Base-by-base conservation (phyloP, 2,797 vertebrate genomes). In the Eulemur albifrons region DNA sequence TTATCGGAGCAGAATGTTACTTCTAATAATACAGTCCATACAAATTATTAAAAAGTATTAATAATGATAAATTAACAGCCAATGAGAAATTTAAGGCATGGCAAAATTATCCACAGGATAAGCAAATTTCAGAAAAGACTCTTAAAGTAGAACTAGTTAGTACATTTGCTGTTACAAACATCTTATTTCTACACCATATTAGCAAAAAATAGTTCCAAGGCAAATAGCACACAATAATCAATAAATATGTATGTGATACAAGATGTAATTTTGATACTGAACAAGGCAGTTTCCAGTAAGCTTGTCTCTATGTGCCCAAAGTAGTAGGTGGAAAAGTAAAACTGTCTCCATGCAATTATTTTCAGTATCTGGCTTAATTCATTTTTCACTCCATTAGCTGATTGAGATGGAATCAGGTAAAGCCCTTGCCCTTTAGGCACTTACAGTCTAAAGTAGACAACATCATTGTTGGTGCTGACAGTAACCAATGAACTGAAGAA, bases 221-320 rank as follows among this genome's bases (percentile, higher is more conserved):
- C 43, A 96, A 96, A 69, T 52, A 72, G 30, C 43, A 57, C 54
- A 77, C 88, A 92, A 88, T 89, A 88, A 90, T 79, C 40, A 86
- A 52, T 83, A 84, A 94, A 96, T 76, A 81, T 48, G 61, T 32
- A 93, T 76, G 23, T 75, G 65, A 87, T 83, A 2, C 8, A 88
- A 84, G 67, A 94, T 43, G 7, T 48, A 92, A 75, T 88, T 96
- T 88, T 94, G 48, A 96, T 75, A 27, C 18, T 38, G 25, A 92
- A 77, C 18, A 85, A 80, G 80, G 32, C 4, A 11, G n/a, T 94
- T 94, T 83, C 57, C 35, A 84, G 21, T 54, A 76, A 87, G 35
- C 65, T 87, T 88, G 45, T 32, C 90, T 65, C 57, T 89, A 61
- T 54, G 88, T 85, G 82, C 25, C 59, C n/a, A 48, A 91, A 80